Evolutionary conservation across 2,888 invertebrate genomes (phyloP), one percentile per base, ranked within the genome.

Genomic region (Mystacides longicornis): DNA sequence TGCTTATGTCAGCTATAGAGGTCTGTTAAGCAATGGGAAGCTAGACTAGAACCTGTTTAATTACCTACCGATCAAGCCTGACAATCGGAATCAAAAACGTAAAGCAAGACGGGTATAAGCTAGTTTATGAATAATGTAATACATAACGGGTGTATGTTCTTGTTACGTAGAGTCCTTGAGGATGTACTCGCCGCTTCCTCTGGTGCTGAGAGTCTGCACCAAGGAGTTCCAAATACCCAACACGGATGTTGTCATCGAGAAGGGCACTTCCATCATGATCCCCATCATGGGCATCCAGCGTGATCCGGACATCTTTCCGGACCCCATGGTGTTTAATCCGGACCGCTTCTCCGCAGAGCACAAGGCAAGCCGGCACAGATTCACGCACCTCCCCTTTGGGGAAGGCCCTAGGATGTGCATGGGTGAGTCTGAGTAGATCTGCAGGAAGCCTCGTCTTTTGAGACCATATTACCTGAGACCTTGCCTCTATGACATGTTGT

Each of bases 121-220:
- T n/a, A n/a, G n/a, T n/a, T n/a, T n/a, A n/a, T n/a, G n/a, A n/a
- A n/a, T n/a, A n/a, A n/a, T n/a, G n/a, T n/a, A n/a, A n/a, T n/a
- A n/a, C n/a, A n/a, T n/a, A n/a, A n/a, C n/a, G n/a, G n/a, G n/a
- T n/a, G n/a, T n/a, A n/a, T n/a, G 14, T 31, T 14, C 50, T 42
- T n/a, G 9, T 42, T 22, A 51, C 54, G 19, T 50, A 60, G 71
- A 71, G 55, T 65, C 69, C 2, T 53, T 72, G 45, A 63, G 73
- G 37, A 72, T 70, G 60, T 69, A 71, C 62, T 71, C 73, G 9
- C 62, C 69, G 2, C 57, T 69, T 0, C 64, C 67, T 7, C 54
- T 67, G 0, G 50, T 74, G 2, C 67, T 69, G 56, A 66, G 74
- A 5, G 54, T 67, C 2, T 71, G 71, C 54, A 68, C 68, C 0